Conservation (phyloP, 2,888 invertebrate species). For the Epistrophella euchroma region DNA sequence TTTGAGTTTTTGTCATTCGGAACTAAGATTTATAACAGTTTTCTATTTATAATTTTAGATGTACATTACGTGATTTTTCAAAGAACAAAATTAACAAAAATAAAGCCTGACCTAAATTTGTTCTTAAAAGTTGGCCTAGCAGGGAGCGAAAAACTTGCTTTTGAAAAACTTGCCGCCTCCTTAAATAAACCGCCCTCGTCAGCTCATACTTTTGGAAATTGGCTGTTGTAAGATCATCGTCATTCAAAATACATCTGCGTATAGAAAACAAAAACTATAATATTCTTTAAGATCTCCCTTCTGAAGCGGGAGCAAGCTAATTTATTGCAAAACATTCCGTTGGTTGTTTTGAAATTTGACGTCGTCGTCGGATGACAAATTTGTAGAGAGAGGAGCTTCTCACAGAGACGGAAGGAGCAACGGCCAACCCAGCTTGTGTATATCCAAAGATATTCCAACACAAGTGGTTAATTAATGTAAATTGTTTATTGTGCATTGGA, state of each 20-base stretch:
- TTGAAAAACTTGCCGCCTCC: neutral
- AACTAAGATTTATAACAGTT: too few relatives aligned
- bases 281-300: constrained; percentile 47
- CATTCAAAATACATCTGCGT: constrained; percentile 42
- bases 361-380: constrained; percentile 61
- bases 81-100: too few relatives aligned
- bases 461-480: constrained; percentile 76
- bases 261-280: constrained; percentile 8
- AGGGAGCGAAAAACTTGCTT: too few relatives aligned
- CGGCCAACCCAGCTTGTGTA: constrained; percentile 28
- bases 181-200: neutral
- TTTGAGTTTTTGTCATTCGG: too few relatives aligned
- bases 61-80: too few relatives aligned
- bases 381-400: constrained; percentile 7
- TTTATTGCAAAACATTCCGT: constrained; percentile 71
- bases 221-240: constrained; percentile 27
- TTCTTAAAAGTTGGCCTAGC: too few relatives aligned
- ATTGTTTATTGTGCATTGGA: constrained; percentile 71
- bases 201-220: neutral
- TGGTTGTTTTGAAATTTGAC: constrained; percentile 69
- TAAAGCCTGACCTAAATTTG: too few relatives aligned
- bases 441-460: constrained; percentile 39
- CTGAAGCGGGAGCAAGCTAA: constrained; percentile 34
- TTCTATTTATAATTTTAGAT: too few relatives aligned
- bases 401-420: constrained; percentile 4